These are phyloP conservation scores for Neodon shergylaensis DNA, from an alignment of 2,113 vertebrate genomes.

Conservation along the genomic window DNA sequence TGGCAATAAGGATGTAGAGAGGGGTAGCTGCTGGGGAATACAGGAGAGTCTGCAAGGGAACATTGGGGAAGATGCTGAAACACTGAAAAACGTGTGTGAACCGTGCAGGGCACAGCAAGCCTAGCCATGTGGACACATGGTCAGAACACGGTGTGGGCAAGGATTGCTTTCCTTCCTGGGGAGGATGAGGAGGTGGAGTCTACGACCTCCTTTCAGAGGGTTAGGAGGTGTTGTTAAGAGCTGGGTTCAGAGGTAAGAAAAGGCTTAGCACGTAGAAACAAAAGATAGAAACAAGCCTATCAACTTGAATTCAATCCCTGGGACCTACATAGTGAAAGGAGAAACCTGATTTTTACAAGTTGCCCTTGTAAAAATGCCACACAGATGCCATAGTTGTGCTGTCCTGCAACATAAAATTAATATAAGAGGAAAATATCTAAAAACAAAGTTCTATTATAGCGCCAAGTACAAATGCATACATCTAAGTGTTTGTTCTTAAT, in stretches of 20 bases:
- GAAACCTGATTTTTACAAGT: not conserved
- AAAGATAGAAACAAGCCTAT: not conserved
- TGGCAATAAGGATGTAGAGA: not conserved
- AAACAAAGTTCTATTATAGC: not conserved
- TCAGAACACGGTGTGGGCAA: not conserved
- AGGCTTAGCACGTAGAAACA: not conserved
- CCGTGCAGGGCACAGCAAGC: not conserved
- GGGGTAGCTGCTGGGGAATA: not conserved
- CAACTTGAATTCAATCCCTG: not conserved
- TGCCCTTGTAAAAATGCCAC: not conserved
- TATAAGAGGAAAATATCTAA: not conserved
- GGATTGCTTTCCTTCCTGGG: not conserved
- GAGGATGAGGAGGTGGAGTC: not conserved
- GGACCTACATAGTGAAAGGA: not conserved
- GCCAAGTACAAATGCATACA: not conserved
- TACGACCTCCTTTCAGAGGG: not conserved
- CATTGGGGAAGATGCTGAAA: not conserved
- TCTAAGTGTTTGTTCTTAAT: not conserved
- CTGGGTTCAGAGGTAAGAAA: not conserved
- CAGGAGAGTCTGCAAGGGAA: not conserved
- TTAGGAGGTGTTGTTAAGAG: not conserved
- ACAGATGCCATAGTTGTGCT: not conserved
- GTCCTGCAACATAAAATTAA: not conserved
- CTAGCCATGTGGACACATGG: not conserved
- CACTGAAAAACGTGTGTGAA: not conserved